phyloP scores from a whole-genome alignment of 2,797 vertebrate species.

The Xiphophorus birchmanni region DNA sequence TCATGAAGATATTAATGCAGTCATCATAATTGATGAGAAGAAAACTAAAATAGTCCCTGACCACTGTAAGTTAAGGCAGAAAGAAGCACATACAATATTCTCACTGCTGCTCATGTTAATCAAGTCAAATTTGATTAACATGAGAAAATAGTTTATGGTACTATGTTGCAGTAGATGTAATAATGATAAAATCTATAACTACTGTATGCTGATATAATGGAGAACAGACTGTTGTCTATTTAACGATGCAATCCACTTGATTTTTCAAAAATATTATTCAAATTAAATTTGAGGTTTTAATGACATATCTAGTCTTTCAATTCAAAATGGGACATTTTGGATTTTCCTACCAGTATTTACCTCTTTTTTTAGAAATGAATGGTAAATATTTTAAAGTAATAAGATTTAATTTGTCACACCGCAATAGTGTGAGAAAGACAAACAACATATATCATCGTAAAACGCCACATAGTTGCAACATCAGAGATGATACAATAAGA shows the following conservation, averaged over 20 bases:
- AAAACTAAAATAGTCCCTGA: neutral
- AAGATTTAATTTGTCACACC: neutral
- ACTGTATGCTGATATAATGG: neutral
- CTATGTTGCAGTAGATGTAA: neutral
- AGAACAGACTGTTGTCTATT: neutral
- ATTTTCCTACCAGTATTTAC: neutral
- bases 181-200: neutral
- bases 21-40: neutral
- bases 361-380: neutral
- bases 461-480: neutral
- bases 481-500: constrained; percentile 22
- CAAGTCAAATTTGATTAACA: neutral
- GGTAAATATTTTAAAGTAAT: too few relatives aligned
- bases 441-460: neutral
- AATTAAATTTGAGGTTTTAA: neutral
- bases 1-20: constrained; percentile 8
- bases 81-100: neutral
- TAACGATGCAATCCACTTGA: neutral
- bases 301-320: neutral
- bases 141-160: neutral
- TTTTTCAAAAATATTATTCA: neutral
- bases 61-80: neutral
- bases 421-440: neutral
- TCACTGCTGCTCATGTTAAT: neutral
- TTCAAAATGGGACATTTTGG: neutral